A percentile compares a stretch with the other conserved stretches of the same genome.
Evolutionary conservation across 2,113 vertebrate species (phyloP).

Genomic region (Crotalus helleri): DNA sequence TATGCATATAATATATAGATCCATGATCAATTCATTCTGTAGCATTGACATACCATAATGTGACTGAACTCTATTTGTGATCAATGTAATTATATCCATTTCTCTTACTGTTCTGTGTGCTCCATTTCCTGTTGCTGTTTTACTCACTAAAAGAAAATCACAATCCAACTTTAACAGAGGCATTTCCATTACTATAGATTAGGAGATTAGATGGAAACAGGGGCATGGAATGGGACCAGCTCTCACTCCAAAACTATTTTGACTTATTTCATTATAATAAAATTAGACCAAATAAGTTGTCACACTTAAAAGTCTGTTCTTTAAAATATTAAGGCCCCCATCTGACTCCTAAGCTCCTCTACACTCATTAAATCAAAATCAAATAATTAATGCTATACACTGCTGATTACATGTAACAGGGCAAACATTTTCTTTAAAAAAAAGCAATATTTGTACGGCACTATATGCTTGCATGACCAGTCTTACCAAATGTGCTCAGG

Average conservation of each 20-base stretch:
- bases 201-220: slow-evolving; percentile 51
- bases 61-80: slow-evolving; percentile 38
- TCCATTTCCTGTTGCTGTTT: slow-evolving; percentile 51
- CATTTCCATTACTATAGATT: slow-evolving; percentile 48
- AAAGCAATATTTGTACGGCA: slow-evolving; percentile 61
- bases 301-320: slow-evolving; percentile 65
- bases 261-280: slow-evolving; percentile 57
- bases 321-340: slow-evolving; percentile 66
- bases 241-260: slow-evolving; percentile 57
- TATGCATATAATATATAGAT: slow-evolving; percentile 23
- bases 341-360: slow-evolving; percentile 46
- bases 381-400: slow-evolving; percentile 67
- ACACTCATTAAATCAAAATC: slow-evolving; percentile 64
- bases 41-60: slow-evolving; percentile 43
- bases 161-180: slow-evolving; percentile 56
- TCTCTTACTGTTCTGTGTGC: slow-evolving; percentile 36
- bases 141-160: slow-evolving; percentile 57
- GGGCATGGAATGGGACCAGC: slow-evolving; percentile 60
- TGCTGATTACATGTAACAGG: slow-evolving; percentile 69
- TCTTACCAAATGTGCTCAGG: slow-evolving; percentile 75
- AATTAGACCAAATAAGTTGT: slow-evolving; percentile 54
- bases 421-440: slow-evolving; percentile 64
- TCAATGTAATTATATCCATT: slow-evolving; percentile 39
- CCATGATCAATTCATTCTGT: slow-evolving; percentile 47
- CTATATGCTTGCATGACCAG: slow-evolving; percentile 74